Evolutionary conservation across 2,797 vertebrate genomes (phyloP), one percentile per base, ranked within the genome.

Genomic region (Oreonectes daqikongensis): DNA sequence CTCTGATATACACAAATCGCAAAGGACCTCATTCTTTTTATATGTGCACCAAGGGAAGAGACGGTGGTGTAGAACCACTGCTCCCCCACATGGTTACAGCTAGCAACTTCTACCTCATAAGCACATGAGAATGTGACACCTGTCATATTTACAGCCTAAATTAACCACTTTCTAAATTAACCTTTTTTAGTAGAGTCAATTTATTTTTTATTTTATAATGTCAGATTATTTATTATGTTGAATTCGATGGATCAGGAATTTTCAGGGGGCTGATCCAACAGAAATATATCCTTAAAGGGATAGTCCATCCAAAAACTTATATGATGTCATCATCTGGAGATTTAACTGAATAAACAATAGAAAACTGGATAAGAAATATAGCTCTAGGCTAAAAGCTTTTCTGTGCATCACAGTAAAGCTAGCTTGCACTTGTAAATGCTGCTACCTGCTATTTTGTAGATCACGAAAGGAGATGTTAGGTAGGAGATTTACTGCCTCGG

Each of bases 51-150:
- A 48, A 65, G 38, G 22, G n/a, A 63, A 0, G 4, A 44, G 17
- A 3, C 5, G 5, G 24, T 42, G 59, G 53, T 64, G 75, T 84
- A 81, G 89, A 86, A 55, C 84, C 79, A 85, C 83, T 88, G 85
- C 89, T 75, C 88, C 90, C 70, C 88, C 88, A 82, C 17, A 82
- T 83, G 90, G 61, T 69, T 0, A 52, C 10, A 61, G 1, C 5
- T 0, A 20, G 85, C 68, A 86, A 75, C 59, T 66, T 59, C 72
- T 64, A 15, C 30, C 9, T 77, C 10, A 32, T 17, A 17, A 35
- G 40, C 18, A 30, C 15, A 15, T 46, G 42, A 17, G 14, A 18
- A 17, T 15, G 17, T 12, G 3, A 42, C 17, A 42, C 40, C 12
- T 14, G 12, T 42, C 40, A 42, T 66, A 8, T 63, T 63, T 15